Evolutionary conservation across 1,140 invertebrate species (phyloP).

Genomic region (Ceratina japonica): DNA sequence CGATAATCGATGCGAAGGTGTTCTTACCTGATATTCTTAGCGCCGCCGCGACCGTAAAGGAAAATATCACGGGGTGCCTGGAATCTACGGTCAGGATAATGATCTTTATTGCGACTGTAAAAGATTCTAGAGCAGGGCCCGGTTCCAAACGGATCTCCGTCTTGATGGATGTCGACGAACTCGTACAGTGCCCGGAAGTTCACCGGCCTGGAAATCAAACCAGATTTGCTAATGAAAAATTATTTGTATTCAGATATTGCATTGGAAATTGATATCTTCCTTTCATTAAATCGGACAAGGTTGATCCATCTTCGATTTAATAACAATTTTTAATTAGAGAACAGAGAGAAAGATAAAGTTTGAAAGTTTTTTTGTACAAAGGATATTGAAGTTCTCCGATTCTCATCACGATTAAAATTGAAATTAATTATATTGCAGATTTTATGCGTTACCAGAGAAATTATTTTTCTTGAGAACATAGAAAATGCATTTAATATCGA

Average conservation of each 20-base stretch:
- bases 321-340: not conserved
- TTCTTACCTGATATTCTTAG: constrained; percentile 87
- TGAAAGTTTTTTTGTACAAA: too few species aligned
- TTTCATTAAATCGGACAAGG: not conserved
- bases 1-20: not conserved
- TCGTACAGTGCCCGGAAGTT: constrained; percentile 93
- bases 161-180: constrained; percentile 92
- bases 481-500: too few species aligned
- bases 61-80: constrained; percentile 90
- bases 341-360: too few species aligned
- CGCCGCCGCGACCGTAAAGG: constrained; percentile 90
- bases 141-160: constrained; percentile 86
- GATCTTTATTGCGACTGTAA: constrained; percentile 81
- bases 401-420: too few species aligned
- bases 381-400: too few species aligned
- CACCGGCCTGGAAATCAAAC: constrained; percentile 83
- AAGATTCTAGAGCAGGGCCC: constrained; percentile 86
- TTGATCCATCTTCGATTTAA: not conserved
- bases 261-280: too few species aligned
- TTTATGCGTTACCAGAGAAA: too few species aligned
- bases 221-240: not conserved
- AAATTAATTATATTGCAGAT: too few species aligned
- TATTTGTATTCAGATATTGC: not conserved
- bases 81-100: constrained; percentile 81
- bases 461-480: too few species aligned